Conservation (phyloP, 2,888 invertebrate species). For the Cheilosia grossa region DNA sequence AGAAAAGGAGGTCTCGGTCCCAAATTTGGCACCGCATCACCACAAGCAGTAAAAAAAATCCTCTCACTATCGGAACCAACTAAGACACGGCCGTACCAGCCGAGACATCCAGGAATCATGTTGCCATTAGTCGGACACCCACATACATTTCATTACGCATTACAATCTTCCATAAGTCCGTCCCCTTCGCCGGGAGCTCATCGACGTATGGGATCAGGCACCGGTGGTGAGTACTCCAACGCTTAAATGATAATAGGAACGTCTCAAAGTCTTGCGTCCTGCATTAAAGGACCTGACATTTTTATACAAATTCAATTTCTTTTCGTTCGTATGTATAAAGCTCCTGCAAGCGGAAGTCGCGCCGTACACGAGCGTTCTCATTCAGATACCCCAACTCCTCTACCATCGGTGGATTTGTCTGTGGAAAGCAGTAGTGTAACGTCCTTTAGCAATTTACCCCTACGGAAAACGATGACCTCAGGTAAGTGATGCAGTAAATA, state of each 20-base stretch:
- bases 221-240: constrained; percentile 79
- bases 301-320: constrained; percentile 18
- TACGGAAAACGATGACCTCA: constrained; percentile 91
- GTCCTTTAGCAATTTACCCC: constrained; percentile 94
- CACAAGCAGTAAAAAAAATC: constrained; percentile 98
- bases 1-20: constrained; percentile 85
- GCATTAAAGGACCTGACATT: background rate
- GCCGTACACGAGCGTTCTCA: constrained; percentile 94
- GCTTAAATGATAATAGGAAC: constrained; percentile 3
- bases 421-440: constrained; percentile 98
- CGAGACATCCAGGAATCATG: constrained; percentile 86
- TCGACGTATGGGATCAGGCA: constrained; percentile 86
- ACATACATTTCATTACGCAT: constrained; percentile 77
- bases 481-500: constrained; percentile 83
- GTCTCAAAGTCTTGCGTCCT: background rate
- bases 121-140: constrained; percentile 85
- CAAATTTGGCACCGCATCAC: constrained; percentile 93
- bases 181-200: constrained; percentile 85
- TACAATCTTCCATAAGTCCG: constrained; percentile 77
- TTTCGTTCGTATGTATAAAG: constrained; percentile 73
- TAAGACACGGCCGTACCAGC: constrained; percentile 94
- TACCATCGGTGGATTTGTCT: constrained; percentile 94
- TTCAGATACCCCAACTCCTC: constrained; percentile 93
- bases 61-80: constrained; percentile 94
- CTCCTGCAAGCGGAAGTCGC: constrained; percentile 82